Base-by-base conservation (phyloP, 2,888 invertebrate genomes). In the Trachelus stipa region DNA sequence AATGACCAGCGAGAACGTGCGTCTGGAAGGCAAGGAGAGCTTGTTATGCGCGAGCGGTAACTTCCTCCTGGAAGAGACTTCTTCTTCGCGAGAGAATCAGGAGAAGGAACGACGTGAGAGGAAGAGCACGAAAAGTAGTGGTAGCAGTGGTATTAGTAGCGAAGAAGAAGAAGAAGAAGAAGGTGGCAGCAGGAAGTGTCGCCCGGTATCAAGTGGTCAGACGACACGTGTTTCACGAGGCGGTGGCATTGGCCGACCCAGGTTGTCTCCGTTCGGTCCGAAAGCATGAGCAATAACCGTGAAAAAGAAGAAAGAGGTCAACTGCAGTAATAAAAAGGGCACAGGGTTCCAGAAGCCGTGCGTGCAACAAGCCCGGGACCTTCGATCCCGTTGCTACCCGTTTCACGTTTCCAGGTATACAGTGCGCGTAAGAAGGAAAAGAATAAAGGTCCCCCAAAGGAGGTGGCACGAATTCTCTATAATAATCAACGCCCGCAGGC, bases 41-140 rank as follows among this genome's bases (percentile, higher is more conserved):
- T 87, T 85, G 84, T 86, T 87, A 87, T 87, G 85, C 87, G 83
- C 77, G 79, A 81, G 85, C 83, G 85, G 85, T 86, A 86, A 85
- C 85, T 87, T 87, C 87, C 87, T 69, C 69, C 69, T 69, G 69
- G 69, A 69, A 69, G 69, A 69, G 69, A 33, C 69, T 86, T 85
- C 85, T 86, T 81, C 83, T 84, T 79, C 35, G 74, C 77, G 77
- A 15, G 73, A 76, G 73, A 71, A 69, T 30, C 30, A 30, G n/a
- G 6, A 69, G 69, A 69, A 33, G 69, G 78, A 80, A 35, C 1
- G 76, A 69, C 23, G 76, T 33, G 71, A 34, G 73, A 34, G 79
- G 77, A 40, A 15, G 6, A 15, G 15, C 40, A 40, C 15, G 15
- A 15, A 76, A 79, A 78, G 79, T 77, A 69, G 77, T 79, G 35